Conservation (phyloP, 2,888 invertebrate species). For the Plemyria rubiginata region DNA sequence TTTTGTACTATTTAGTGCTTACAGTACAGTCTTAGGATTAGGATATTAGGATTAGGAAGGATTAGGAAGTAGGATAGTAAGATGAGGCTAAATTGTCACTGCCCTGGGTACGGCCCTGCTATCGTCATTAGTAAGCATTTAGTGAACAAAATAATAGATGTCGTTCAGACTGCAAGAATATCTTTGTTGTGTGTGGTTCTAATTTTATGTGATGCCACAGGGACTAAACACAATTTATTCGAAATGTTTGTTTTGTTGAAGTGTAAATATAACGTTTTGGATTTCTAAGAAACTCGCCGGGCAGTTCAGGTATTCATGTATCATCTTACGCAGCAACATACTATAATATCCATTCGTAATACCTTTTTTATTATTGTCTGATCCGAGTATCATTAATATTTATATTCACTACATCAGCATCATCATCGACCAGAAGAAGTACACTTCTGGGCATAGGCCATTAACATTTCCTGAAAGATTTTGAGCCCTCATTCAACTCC, state of each 20-base stretch:
- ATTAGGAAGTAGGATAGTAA: no score
- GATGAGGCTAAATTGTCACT: conserved; percentile 3
- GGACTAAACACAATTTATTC: conserved; percentile 2
- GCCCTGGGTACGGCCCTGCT: conserved; percentile 8
- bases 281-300: not conserved
- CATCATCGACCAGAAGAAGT: no score
- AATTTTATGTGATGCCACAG: conserved; percentile 19
- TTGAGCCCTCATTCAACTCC: no score
- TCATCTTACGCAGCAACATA: not conserved
- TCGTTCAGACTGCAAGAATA: conserved; percentile 17
- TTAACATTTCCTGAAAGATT: no score
- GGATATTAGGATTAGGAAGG: no score
- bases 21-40: no score
- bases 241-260: not conserved
- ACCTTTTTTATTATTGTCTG: no score
- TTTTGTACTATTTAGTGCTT: no score
- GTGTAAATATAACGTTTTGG: not conserved
- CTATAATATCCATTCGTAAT: no score
- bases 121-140: conserved; percentile 37
- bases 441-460: no score
- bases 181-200: conserved; percentile 2
- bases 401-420: no score
- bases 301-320: not conserved
- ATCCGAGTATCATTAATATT: no score
- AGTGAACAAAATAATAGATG: conserved; percentile 31